phyloP scores from a whole-genome alignment of 2,113 vertebrate species.

The Apus apus region DNA sequence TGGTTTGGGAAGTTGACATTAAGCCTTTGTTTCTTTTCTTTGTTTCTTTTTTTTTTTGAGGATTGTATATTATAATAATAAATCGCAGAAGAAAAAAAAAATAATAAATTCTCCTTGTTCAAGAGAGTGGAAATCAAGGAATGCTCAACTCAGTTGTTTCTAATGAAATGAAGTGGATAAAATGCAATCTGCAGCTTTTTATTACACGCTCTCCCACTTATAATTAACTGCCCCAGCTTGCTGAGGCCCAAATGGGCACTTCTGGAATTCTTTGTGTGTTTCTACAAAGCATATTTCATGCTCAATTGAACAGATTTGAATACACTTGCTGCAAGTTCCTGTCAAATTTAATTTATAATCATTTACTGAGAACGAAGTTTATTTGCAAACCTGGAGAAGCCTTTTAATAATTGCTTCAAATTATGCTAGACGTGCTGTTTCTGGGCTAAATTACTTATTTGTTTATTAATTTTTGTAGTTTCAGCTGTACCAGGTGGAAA shows the following conservation, averaged over 20 bases:
- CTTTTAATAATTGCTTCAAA: conserved; percentile 1
- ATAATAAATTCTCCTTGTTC: neutral
- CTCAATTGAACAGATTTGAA: conserved; percentile 70
- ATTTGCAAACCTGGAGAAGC: conserved; percentile 41
- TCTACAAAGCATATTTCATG: conserved; percentile 55
- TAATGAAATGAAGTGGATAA: conserved; percentile 38
- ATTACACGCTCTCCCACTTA: conserved; percentile 23
- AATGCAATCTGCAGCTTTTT: conserved; percentile 32
- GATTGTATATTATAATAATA: neutral
- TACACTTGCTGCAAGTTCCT: conserved; percentile 50
- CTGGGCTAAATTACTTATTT: neutral
- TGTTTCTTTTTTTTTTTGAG: neutral
- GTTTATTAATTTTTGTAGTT: neutral
- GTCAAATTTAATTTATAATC: conserved; percentile 51
- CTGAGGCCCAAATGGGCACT: conserved; percentile 40
- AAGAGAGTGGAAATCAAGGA: conserved; percentile 18
- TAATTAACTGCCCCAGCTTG: conserved; percentile 46
- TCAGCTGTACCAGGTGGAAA: neutral
- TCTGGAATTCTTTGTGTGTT: conserved; percentile 54
- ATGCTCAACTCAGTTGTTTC: neutral
- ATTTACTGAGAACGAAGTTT: conserved; percentile 10
- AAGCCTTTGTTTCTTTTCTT: conserved; percentile 19
- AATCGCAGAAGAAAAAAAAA: neutral
- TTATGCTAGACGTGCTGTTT: neutral
- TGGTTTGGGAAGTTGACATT: conserved; percentile 50